Evolutionary conservation across 2,797 vertebrate species (phyloP), one percentile per base, ranked within the genome.

Genomic region (Echeneis naucrates): DNA sequence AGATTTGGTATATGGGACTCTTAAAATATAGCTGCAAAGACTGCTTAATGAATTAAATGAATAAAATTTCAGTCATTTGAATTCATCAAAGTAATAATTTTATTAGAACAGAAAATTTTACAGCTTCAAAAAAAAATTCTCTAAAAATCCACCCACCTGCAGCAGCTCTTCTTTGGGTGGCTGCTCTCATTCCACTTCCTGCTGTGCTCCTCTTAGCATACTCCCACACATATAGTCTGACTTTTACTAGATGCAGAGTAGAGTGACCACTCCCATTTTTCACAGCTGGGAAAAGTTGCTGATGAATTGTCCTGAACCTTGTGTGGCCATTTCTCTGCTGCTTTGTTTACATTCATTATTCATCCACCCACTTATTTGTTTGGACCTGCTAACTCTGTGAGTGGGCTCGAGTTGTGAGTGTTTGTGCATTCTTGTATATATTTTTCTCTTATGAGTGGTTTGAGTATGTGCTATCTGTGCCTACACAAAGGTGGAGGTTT

Each of bases 171-270:
- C 32, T 64, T 69, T n/a, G 52, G 35, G 50, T 70, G 68, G 54
- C 66, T 68, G 47, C 44, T 70, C 61, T 65, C 26, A 33, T 42
- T 60, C 40, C 42, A 58, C 54, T 54, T 76, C 23, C 19, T 58
- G 52, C 61, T 51, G 45, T 38, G 23, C 1, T 4, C 30, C 64
- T 75, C 77, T 65, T 37, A 61, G 45, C 69, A 71, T 81, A 64
- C 58, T 86, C 84, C 87, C 64, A 86, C 88, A 62, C 73, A 59
- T 27, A 73, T 71, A 74, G 79, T 60, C 2, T 44, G 26, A 67
- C 57, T 48, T 75, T 72, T 47, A 56, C 53, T 45, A 33, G 56
- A 67, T 58, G 74, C 70, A 19, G 33, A 77, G 70, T 71, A 27
- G 61, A 78, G 44, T 61, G 59, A 73, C 62, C 66, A 44, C 47